Percentiles rank a stretch among this genome's conserved stretches.
These are phyloP conservation scores for Blennius ocellaris DNA, from an alignment of 2,113 vertebrate genomes.

Conservation along the genomic window DNA sequence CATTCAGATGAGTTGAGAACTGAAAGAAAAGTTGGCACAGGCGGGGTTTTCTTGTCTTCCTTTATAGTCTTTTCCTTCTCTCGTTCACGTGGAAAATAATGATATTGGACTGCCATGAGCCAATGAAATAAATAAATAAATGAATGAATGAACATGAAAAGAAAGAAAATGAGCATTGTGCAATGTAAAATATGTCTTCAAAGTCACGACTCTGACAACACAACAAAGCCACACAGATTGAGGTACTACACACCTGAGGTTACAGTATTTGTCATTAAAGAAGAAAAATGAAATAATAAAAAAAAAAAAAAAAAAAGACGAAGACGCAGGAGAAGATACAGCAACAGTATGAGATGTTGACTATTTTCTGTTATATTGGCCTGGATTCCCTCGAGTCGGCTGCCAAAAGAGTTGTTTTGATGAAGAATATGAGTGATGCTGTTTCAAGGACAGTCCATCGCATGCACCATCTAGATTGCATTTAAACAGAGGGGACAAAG, in stretches of 20 bases:
- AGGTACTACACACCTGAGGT: conserved; percentile 68
- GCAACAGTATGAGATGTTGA: conserved; percentile 60
- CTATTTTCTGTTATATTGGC: conserved; percentile 68
- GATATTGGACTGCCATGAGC: conserved; percentile 59
- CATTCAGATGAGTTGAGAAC: conserved; percentile 62
- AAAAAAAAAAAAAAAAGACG: conserved; percentile 17
- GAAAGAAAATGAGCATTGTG: conserved; percentile 57
- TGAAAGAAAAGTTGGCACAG: conserved; percentile 40
- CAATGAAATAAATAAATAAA: conserved; percentile 58
- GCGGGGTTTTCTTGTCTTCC: conserved; percentile 21
- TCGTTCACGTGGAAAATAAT: conserved; percentile 56
- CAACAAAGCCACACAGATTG: conserved; percentile 73
- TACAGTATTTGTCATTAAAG: conserved; percentile 67
- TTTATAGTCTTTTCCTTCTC: conserved; percentile 45
- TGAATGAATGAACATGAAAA: conserved; percentile 46
- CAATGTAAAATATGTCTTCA: conserved; percentile 71
- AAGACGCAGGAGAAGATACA: conserved; percentile 43
- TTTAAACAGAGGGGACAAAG: conserved; percentile 49
- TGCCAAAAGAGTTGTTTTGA: conserved; percentile 67
- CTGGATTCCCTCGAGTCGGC: conserved; percentile 64
- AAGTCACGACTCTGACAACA: conserved; percentile 71
- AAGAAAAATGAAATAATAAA: conserved; percentile 60
- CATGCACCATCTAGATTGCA: conserved; percentile 19
- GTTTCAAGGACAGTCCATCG: conserved; percentile 48
- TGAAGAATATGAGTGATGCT: conserved; percentile 67